These are phyloP conservation scores for Carapus acus DNA, from an alignment of 2,797 vertebrate genomes.

Conservation along the genomic window DNA sequence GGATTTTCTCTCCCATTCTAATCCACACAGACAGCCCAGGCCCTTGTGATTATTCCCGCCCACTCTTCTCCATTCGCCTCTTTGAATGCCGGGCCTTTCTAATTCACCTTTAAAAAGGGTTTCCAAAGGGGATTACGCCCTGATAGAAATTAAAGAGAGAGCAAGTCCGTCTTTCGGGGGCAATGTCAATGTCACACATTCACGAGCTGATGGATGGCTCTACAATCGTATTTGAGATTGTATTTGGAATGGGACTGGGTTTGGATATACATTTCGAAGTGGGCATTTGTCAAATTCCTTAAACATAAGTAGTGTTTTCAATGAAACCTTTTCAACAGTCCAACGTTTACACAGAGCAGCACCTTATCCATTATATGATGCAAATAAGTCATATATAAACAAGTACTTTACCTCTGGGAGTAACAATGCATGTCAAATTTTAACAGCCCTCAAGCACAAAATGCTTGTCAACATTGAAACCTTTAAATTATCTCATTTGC, in stretches of 20 bases:
- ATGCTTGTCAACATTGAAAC: no score
- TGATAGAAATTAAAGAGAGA: conserved; percentile 72
- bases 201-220: conserved; percentile 51
- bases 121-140: conserved; percentile 72
- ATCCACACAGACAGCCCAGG: conserved; percentile 72
- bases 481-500: no score
- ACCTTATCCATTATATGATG: no score
- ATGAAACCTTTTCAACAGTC: not conserved
- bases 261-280: conserved; percentile 11
- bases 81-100: conserved; percentile 72
- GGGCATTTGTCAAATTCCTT: not conserved
- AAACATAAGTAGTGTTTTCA: not conserved
- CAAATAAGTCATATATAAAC: no score
- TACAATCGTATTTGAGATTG: conserved; percentile 33
- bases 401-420: no score
- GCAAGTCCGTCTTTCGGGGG: conserved; percentile 63
- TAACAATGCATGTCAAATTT: no score
- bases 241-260: conserved; percentile 13
- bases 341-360: conserved; percentile 8
- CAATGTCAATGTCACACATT: conserved; percentile 71
- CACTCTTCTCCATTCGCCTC: conserved; percentile 63
- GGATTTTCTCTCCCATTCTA: conserved; percentile 72
- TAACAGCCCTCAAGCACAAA: no score
- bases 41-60: conserved; percentile 72
- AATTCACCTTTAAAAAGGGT: conserved; percentile 74